phyloP scores from a whole-genome alignment of 2,113 vertebrate species.

The Lepisosteus oculatus region DNA sequence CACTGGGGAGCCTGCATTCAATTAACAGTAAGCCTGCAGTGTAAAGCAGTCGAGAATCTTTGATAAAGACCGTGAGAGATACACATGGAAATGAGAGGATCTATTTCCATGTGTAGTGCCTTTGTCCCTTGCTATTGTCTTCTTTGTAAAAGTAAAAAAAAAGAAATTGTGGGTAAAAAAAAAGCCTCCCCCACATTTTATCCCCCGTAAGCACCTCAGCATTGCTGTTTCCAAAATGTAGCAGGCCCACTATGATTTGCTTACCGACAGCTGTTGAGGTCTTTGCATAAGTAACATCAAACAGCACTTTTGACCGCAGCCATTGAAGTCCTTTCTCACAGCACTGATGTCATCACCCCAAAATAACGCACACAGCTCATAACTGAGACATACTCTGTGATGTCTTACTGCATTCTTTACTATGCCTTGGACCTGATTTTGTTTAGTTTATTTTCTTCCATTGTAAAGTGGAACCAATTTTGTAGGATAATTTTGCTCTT shows the following conservation, averaged over 20 bases:
- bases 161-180: not conserved
- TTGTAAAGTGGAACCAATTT: too few species aligned
- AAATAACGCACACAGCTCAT: too few species aligned
- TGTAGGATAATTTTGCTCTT: too few species aligned
- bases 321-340: too few species aligned
- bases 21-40: constrained; percentile 22
- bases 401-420: too few species aligned
- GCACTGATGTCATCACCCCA: too few species aligned
- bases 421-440: too few species aligned
- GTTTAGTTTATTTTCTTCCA: too few species aligned
- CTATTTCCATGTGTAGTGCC: too few species aligned
- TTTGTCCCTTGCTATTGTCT: not conserved
- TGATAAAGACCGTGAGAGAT: not conserved
- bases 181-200: too few species aligned
- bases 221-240: not conserved
- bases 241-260: too few species aligned
- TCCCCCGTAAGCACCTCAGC: not conserved
- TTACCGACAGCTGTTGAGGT: not conserved
- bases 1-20: not conserved
- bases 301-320: not conserved
- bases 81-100: not conserved
- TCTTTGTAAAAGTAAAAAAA: not conserved
- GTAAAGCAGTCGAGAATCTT: not conserved
- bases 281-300: not conserved
- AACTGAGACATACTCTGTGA: too few species aligned